Evolutionary conservation across 1,140 invertebrate species (phyloP).

Genomic region (Macrosteles quadrilineatus): DNA sequence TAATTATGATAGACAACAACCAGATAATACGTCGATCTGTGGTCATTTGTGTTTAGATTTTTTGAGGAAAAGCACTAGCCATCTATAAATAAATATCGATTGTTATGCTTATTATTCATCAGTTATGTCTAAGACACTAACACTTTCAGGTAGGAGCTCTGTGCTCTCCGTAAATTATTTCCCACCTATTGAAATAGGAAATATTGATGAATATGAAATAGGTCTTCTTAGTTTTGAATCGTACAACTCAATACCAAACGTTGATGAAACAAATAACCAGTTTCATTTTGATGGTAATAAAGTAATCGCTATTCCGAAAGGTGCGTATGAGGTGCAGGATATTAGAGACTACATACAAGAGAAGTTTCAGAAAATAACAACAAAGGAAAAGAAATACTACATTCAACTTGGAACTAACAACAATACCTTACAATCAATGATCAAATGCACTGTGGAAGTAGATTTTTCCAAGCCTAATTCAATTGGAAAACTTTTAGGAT

Average conservation of each 20-base stretch:
- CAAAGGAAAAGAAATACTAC: not conserved
- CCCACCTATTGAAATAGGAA: not conserved
- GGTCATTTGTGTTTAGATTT: slow-evolving; percentile 25
- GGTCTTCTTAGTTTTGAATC: not conserved
- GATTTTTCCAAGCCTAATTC: slow-evolving; percentile 1
- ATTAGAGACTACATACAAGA: not conserved
- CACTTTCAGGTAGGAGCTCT: not conserved
- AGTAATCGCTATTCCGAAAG: slow-evolving; percentile 12
- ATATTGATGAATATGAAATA: not conserved
- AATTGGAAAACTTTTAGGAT: not conserved
- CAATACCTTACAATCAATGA: slow-evolving; percentile 7
- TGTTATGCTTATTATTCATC: too few species aligned
- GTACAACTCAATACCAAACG: slow-evolving; percentile 27
- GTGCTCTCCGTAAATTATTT: not conserved
- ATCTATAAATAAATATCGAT: too few species aligned
- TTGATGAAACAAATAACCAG: not conserved
- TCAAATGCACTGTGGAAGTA: not conserved
- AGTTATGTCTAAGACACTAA: too few species aligned
- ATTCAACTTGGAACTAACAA: not conserved
- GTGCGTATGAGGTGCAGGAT: slow-evolving; percentile 10
- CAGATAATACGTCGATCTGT: slow-evolving; percentile 8
- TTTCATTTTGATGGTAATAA: not conserved
- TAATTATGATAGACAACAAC: slow-evolving; percentile 21
- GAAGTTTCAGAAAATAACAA: too few species aligned
- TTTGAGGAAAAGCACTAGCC: not conserved